Conservation (phyloP, 2,888 invertebrate genomes). For the Mimachlamys varia region DNA sequence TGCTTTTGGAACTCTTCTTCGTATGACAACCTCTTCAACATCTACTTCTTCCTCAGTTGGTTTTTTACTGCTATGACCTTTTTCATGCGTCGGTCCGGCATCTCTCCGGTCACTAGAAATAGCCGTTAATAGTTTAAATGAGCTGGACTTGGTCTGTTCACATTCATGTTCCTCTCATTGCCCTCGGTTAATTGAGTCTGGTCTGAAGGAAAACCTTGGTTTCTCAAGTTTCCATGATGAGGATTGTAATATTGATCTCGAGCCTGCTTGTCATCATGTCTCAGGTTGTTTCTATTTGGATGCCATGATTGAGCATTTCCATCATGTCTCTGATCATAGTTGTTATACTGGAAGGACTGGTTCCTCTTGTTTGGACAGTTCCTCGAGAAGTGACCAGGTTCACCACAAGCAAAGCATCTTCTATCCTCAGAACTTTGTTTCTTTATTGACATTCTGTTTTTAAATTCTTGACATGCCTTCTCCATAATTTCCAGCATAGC, state of each 20-base stretch:
- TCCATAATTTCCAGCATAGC: not conserved
- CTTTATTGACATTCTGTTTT: not conserved
- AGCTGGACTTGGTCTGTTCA: not conserved
- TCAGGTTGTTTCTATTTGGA: not conserved
- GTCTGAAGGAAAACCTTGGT: not conserved
- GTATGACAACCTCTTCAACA: no score
- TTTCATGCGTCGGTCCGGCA: not conserved
- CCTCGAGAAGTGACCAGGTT: constrained; percentile 22
- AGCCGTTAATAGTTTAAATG: constrained; percentile 45
- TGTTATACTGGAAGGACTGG: no score
- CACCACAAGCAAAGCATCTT: not conserved
- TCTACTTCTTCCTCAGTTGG: no score
- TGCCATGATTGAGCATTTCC: not conserved
- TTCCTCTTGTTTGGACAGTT: no score
- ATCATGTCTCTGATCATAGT: no score
- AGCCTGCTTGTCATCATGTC: not conserved
- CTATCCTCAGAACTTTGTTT: not conserved
- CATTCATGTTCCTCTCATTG: not conserved
- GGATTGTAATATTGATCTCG: not conserved
- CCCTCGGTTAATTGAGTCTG: not conserved
- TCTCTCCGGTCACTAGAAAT: constrained; percentile 36
- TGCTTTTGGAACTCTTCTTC: not conserved
- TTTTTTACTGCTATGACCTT: not conserved
- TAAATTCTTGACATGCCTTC: constrained; percentile 5
- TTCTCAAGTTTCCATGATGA: not conserved